phyloP scores from a whole-genome alignment of 2,888 invertebrate species.

The Drosophila borborema region DNA sequence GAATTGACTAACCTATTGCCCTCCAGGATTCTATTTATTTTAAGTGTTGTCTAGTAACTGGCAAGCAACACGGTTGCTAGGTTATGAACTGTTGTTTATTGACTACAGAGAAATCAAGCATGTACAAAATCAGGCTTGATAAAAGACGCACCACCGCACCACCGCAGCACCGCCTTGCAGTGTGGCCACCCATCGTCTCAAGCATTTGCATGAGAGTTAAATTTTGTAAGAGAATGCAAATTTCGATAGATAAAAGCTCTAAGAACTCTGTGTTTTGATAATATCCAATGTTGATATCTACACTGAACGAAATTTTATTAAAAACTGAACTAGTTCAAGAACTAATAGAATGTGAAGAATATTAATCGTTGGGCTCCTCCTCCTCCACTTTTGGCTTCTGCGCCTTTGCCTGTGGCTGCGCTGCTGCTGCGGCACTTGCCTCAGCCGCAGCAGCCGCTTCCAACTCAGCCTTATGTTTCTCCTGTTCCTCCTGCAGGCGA shows the following conservation, averaged over 20 bases:
- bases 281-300: conserved; percentile 13
- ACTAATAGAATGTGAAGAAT: not conserved
- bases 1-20: conserved; percentile 1
- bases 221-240: conserved; percentile 37
- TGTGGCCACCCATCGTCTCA: too few relatives aligned
- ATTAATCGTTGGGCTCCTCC: conserved; percentile 1
- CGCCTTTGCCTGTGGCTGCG: not conserved
- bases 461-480: conserved; percentile 18
- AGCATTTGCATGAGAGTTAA: too few relatives aligned
- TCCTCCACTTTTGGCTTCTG: not conserved
- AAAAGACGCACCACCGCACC: conserved; percentile 28
- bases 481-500: conserved; percentile 34
- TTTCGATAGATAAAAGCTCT: conserved; percentile 61
- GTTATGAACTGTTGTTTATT: conserved; percentile 17
- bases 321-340: not conserved
- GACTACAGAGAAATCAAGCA: not conserved
- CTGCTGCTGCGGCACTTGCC: conserved; percentile 4
- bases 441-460: conserved; percentile 39
- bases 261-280: conserved; percentile 19
- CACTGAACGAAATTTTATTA: conserved; percentile 35
- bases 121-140: not conserved
- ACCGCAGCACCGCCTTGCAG: too few relatives aligned
- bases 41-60: conserved; percentile 36
- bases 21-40: conserved; percentile 15
- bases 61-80: conserved; percentile 41